Evolutionary conservation across 30 jellyfish, hydroid and myxozoan species (phyloP).

Genomic region (Chironex yamaguchii): DNA sequence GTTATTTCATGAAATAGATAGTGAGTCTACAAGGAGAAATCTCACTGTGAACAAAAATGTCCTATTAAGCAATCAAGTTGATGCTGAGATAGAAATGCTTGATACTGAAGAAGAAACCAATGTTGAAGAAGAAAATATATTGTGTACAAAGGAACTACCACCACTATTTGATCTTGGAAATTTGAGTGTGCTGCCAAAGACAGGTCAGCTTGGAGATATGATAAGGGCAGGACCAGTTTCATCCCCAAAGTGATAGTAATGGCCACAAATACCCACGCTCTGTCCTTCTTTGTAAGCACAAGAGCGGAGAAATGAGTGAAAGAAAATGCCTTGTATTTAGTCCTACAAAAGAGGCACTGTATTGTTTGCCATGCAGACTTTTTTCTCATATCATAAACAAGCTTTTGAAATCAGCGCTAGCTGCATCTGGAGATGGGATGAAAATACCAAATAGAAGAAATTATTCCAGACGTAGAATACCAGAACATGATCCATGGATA

Average conservation of each 20-base stretch:
- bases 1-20: too few species aligned
- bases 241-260: conserved; percentile 20
- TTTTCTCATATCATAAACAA: too few species aligned
- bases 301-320: conserved; percentile 52
- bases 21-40: too few species aligned
- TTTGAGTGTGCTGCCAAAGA: background rate
- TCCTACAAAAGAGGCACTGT: conserved; percentile 55
- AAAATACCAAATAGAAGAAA: conserved; percentile 38
- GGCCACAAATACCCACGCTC: conserved; percentile 26
- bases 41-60: background rate
- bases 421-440: conserved; percentile 36
- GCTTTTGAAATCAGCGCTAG: conserved; percentile 35
- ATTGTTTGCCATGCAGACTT: conserved; percentile 49
- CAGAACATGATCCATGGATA: conserved; percentile 42
- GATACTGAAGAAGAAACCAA: background rate
- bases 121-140: background rate
- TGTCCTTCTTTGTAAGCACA: conserved; percentile 42
- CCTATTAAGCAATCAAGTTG: background rate
- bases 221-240: conserved; percentile 29
- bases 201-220: background rate
- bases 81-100: background rate
- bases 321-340: conserved; percentile 54
- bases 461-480: conserved; percentile 39
- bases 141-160: background rate
- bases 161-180: background rate